Base-by-base conservation (phyloP, 2,113 vertebrate genomes). In the Corydoras maculifer region DNA sequence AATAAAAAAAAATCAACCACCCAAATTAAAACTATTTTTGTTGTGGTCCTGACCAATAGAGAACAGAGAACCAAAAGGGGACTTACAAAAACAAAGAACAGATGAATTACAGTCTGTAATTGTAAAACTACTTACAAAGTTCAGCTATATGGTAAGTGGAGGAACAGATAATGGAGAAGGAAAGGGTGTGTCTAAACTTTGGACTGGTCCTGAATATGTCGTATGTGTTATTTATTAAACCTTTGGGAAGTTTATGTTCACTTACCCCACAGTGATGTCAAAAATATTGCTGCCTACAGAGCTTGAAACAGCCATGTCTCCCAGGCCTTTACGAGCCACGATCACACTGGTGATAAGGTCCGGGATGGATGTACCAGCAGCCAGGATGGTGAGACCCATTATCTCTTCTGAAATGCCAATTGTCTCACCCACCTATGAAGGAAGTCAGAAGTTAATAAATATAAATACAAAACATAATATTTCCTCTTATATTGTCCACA, bases 221-320 rank as follows among this genome's bases (percentile, higher is more conserved):
- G 18, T 25, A 25, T 25, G 18, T 25, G 18, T 25, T 25, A 43
- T 43, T 43, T 43, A 7, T 10, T 1, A 10, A 53, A 30, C 13
- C 5, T 13, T 6, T 25, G 6, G 59, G 50, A 55, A 53, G 7
- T 13, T 30, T 2, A 30, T 51, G 8, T 2, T 54, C 15, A 32
- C 94, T 97, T 81, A 98, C 96, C 95, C 96, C 13, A 98, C 82
- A 0, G 96, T 98, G 87, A 98, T 98, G 64, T 98, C 95, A 0
- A 98, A 98, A 86, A 98, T 98, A 80, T 98, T 98, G 76, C 95
- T 98, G 84, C 96, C 96, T 64, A 98, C 95, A 0, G 96, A 98
- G 53, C 96, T 98, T 79, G 96, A 98, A 72, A 98, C 95, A 0
- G 96, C 96, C 96, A 98, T 98, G 89, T 98, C 96, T 2, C 96